phyloP scores from a whole-genome alignment of 1,140 invertebrate genomes.

The Neodiprion fabricii region DNA sequence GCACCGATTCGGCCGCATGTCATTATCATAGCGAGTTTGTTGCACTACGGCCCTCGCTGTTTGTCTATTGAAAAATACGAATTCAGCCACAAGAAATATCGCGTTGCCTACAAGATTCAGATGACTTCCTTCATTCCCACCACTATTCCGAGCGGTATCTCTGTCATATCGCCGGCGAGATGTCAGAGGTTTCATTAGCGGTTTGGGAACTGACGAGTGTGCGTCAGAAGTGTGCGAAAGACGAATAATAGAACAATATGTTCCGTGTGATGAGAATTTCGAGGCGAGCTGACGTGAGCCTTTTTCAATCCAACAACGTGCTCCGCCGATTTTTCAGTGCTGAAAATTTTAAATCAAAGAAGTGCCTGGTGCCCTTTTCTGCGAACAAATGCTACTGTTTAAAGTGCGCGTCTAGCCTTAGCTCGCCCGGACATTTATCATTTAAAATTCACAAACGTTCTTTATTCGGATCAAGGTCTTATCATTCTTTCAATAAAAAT shows the following conservation, averaged over 20 bases:
- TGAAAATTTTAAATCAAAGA: background rate
- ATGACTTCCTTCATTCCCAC: background rate
- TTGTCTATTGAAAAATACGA: background rate
- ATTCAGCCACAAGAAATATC: background rate
- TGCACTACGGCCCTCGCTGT: background rate
- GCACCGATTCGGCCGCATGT: background rate
- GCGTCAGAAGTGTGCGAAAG: background rate
- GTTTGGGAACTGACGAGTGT: background rate
- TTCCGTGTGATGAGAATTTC: no score
- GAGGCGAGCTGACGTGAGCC: no score
- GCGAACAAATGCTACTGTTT: background rate
- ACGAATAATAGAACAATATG: background rate
- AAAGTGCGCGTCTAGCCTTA: background rate
- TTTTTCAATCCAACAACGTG: background rate
- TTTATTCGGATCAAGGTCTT: background rate
- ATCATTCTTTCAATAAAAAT: background rate
- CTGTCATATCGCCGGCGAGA: background rate
- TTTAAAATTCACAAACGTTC: no score
- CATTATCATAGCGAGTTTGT: slow-evolving; percentile 2
- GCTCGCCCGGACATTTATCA: no score
- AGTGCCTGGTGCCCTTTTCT: background rate
- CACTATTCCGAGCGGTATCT: background rate
- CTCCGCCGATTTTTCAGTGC: background rate
- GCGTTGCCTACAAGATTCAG: background rate
- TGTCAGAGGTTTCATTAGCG: background rate